Conservation (phyloP, 2,113 vertebrate genomes). For the Monarcha castaneiventris region DNA sequence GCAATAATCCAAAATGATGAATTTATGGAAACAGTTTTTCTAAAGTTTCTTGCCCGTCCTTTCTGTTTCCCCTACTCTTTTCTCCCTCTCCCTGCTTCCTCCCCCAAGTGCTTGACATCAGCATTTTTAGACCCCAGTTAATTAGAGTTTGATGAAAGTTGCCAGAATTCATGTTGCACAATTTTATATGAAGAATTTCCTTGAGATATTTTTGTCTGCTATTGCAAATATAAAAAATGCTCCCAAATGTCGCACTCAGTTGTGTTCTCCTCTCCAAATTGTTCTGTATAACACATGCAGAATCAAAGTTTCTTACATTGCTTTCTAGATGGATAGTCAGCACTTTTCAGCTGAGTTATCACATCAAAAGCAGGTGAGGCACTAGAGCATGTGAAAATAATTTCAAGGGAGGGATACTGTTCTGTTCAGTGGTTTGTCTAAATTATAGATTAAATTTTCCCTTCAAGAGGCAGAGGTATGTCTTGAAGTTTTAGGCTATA, state of each 20-base stretch:
- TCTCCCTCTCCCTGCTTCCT: background rate
- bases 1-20: background rate
- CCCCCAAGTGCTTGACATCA: background rate
- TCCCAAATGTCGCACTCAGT: background rate
- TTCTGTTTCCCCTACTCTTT: background rate
- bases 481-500: background rate
- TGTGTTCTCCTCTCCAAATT: background rate
- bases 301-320: background rate
- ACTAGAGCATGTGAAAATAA: background rate
- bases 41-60: background rate
- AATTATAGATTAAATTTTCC: constrained; percentile 10
- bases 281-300: background rate
- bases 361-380: constrained; percentile 13
- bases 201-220: background rate
- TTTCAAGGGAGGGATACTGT: constrained; percentile 25
- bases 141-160: background rate
- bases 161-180: background rate
- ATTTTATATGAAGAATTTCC: background rate
- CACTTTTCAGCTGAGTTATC: constrained; percentile 12
- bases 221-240: background rate
- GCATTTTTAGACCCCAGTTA: background rate
- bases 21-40: background rate
- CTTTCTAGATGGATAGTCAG: background rate
- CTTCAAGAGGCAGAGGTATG: background rate
- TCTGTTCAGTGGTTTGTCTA: constrained; percentile 35